Evolutionary conservation across 2,797 vertebrate genomes (phyloP), one percentile per base, ranked within the genome.

Genomic region (Emys orbicularis): DNA sequence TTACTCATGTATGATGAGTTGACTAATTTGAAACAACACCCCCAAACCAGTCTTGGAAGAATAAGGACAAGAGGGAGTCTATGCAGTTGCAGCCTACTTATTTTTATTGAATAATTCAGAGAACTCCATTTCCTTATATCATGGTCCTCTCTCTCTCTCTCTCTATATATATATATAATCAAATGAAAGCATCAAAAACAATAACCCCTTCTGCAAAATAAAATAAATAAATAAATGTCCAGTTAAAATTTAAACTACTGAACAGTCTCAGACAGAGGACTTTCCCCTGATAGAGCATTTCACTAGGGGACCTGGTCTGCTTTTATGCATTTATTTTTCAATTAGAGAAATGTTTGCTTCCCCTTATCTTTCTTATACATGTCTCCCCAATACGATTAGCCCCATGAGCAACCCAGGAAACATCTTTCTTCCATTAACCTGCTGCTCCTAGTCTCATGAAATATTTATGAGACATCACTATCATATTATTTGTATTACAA

Each of bases 11-110:
- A 3, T 27, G 3, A 18, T n/a, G 15, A n/a, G 25, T 12, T 29
- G n/a, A 85, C 23, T 4, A 89, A 53, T 11, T 31, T 0, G 0
- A 86, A 83, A 41, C 15, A 82, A 49, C 2, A 79, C 31, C 79
- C 79, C 4, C 80, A 74, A 88, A 37, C 0, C 1, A 11, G 19
- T 9, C 18, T 15, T 1, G 41, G 68, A 76, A 84, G 83, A n/a
- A 3, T 0, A 8, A 77, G 3, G 8, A 87, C 31, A 65, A 34
- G 4, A 12, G 4, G 4, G 34, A 84, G 0, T 2, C 5, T 57
- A 49, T 9, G 37, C 1, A 34, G 65, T 80, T 53, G 4, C 1
- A 1, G 3, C 4, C 41, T 9, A 80, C 3, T 6, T 54, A 3
- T 53, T 72, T 49, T 57, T 34, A 11, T 4, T 50, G 59, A 80